Evolutionary conservation across 2,113 vertebrate species (phyloP).

Genomic region (Nestor notabilis): DNA sequence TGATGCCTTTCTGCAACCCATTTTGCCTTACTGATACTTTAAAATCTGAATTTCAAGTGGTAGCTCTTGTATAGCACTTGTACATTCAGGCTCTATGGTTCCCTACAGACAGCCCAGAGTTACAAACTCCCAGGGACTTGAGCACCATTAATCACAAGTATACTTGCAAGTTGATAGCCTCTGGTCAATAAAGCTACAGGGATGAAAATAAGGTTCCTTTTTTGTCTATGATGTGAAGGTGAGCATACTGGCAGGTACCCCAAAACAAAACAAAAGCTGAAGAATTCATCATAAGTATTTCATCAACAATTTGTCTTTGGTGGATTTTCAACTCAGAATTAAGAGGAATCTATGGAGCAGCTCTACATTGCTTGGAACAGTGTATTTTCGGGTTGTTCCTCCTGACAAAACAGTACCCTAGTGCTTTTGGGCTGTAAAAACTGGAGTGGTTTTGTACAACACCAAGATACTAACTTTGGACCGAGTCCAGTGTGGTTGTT

Average conservation of each 20-base stretch:
- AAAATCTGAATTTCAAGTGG: not conserved
- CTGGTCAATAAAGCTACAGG: not conserved
- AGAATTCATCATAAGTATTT: not conserved
- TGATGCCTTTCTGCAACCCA: not conserved
- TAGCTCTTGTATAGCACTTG: not conserved
- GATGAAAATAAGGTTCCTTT: not conserved
- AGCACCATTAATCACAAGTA: not conserved
- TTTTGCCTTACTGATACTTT: not conserved
- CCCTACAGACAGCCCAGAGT: not conserved
- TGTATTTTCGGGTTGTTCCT: not conserved
- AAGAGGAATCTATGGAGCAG: not conserved
- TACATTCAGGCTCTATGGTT: not conserved
- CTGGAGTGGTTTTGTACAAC: not conserved
- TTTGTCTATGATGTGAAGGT: not conserved
- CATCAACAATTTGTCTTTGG: not conserved
- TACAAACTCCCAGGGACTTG: not conserved
- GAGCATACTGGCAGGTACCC: not conserved
- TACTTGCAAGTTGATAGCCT: not conserved
- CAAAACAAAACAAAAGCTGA: not conserved
- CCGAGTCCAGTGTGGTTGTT: not conserved
- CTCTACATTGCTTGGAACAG: not conserved
- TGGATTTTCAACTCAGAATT: not conserved
- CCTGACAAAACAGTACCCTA: not conserved
- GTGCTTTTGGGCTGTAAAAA: not conserved
- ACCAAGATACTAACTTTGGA: not conserved